Evolutionary conservation across 1,140 invertebrate genomes (phyloP).

Genomic region (Ips typographus): DNA sequence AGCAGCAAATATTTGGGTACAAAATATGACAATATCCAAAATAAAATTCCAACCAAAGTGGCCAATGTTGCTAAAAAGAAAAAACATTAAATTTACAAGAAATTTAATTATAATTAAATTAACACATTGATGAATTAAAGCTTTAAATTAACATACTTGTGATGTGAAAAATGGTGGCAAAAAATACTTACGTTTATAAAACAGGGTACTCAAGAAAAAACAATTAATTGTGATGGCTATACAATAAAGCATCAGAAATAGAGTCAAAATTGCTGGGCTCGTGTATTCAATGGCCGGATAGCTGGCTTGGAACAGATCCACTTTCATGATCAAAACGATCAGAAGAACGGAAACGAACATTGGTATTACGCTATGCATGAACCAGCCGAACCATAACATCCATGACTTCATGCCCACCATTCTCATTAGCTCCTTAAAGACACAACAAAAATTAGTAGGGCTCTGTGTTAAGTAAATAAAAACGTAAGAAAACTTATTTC

Average conservation of each 20-base stretch:
- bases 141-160: too few species aligned
- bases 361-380: slow-evolving; percentile 61
- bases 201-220: slow-evolving; percentile 59
- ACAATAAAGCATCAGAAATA: slow-evolving; percentile 58
- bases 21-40: slow-evolving; percentile 45
- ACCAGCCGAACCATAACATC: slow-evolving; percentile 67
- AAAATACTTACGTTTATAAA: slow-evolving; percentile 48
- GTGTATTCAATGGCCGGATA: slow-evolving; percentile 53
- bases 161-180: neutral
- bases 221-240: slow-evolving; percentile 51
- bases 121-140: neutral
- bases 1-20: slow-evolving; percentile 34
- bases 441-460: too few species aligned
- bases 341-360: slow-evolving; percentile 54
- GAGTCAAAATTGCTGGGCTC: slow-evolving; percentile 53
- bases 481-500: too few species aligned
- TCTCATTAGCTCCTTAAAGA: slow-evolving; percentile 66
- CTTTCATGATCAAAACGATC: slow-evolving; percentile 55
- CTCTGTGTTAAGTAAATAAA: too few species aligned
- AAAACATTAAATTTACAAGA: neutral
- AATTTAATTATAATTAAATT: too few species aligned
- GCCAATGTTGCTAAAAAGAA: slow-evolving; percentile 46
- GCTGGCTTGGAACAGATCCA: slow-evolving; percentile 43
- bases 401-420: slow-evolving; percentile 68
- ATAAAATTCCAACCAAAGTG: slow-evolving; percentile 36